Conservation (phyloP, 2,888 invertebrate genomes). For the Cerastis leucographa region DNA sequence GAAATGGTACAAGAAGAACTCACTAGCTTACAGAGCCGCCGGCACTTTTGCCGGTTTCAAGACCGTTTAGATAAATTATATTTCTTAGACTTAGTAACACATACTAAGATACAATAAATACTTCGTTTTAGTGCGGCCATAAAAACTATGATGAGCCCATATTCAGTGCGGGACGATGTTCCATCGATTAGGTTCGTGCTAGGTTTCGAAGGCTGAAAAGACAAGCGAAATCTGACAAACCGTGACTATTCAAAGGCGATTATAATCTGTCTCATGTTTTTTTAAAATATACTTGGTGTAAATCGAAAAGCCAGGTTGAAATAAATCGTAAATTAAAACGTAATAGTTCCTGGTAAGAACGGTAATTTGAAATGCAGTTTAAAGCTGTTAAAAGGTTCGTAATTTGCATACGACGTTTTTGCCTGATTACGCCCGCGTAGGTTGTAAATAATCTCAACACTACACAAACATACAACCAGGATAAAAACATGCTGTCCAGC, state of each 20-base stretch:
- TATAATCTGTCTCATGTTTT: constrained; percentile 12
- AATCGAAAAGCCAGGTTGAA: background rate
- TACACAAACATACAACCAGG: background rate
- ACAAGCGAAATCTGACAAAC: no score
- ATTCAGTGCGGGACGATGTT: background rate
- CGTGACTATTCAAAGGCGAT: background rate
- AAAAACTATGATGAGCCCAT: background rate
- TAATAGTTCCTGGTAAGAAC: background rate
- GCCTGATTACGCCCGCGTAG: background rate
- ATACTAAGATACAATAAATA: background rate
- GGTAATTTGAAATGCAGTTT: background rate
- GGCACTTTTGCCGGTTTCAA: background rate
- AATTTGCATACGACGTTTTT: background rate
- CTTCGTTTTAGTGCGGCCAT: constrained; percentile 6
- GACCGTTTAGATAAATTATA: background rate
- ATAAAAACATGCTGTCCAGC: background rate
- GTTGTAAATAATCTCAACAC: background rate
- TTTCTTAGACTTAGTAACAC: background rate
- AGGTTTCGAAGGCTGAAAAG: background rate
- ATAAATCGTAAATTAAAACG: constrained; percentile 10
- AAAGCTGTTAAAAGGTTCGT: background rate
- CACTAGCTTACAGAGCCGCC: background rate
- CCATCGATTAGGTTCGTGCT: constrained; percentile 4
- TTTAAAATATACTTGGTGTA: background rate
- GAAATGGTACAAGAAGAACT: background rate